A percentile compares a stretch with the other conserved stretches of the same genome.
Conservation (phyloP, 1,140 invertebrate genomes). For the Cotesia chilonis region DNA sequence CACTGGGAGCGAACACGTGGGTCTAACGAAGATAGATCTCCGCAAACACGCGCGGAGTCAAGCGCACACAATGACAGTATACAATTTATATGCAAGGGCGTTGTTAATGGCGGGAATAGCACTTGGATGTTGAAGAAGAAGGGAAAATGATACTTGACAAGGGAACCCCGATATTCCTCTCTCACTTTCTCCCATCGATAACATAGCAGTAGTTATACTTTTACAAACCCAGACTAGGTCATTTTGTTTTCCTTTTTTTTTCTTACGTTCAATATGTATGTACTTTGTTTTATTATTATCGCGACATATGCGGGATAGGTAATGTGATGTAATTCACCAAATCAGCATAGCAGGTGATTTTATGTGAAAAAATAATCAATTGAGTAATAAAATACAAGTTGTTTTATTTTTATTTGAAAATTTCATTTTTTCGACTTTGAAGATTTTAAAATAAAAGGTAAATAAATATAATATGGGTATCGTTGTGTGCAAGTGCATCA, state of each 20-base stretch:
- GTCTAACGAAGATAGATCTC: constrained; percentile 40
- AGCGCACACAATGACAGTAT: constrained; percentile 45
- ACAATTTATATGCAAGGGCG: constrained; percentile 67
- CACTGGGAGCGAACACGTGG: constrained; percentile 43
- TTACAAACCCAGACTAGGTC: neutral
- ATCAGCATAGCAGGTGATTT: too few species aligned
- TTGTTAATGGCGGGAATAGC: constrained; percentile 62
- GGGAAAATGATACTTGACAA: constrained; percentile 26
- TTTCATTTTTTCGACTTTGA: too few species aligned
- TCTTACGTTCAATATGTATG: too few species aligned
- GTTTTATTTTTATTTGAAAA: too few species aligned
- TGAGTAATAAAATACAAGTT: too few species aligned
- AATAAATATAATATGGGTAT: constrained; percentile 47
- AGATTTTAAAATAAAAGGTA: neutral
- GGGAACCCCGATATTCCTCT: constrained; percentile 33
- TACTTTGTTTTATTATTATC: neutral
- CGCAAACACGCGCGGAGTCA: constrained; percentile 40
- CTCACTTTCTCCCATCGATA: constrained; percentile 24
- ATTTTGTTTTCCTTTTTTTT: neutral
- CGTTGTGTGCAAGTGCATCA: constrained; percentile 58
- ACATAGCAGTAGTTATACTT: neutral
- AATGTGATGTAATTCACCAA: too few species aligned
- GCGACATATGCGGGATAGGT: neutral
- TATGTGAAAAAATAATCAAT: too few species aligned
- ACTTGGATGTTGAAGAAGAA: constrained; percentile 33